Percentiles rank a stretch among this genome's conserved stretches.
Evolutionary conservation across 92 coral and sea anemone species (phyloP).

Genomic region (Blastomussa wellsi): DNA sequence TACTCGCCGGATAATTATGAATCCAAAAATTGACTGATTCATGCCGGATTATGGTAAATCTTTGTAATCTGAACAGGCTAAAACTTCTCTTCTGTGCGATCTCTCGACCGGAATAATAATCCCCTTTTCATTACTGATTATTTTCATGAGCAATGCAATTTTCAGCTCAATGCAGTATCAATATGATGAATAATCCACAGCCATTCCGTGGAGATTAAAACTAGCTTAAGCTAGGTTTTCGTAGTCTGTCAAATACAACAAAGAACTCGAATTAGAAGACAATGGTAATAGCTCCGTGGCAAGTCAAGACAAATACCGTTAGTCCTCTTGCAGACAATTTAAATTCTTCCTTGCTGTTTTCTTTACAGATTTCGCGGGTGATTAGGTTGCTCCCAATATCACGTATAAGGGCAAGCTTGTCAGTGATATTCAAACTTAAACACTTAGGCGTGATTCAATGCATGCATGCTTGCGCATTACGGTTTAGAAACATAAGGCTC

Average conservation of each 20-base stretch:
- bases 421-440: not conserved
- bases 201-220: not conserved
- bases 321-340: not conserved
- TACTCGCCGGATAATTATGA: not conserved
- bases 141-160: not conserved
- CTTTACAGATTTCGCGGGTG: constrained; percentile 6
- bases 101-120: not conserved
- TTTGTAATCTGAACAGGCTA: not conserved
- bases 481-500: not conserved
- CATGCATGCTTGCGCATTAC: not conserved
- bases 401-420: constrained; percentile 4
- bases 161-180: not conserved
- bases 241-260: not conserved
- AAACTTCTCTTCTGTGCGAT: not conserved
- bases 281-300: not conserved
- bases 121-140: not conserved
- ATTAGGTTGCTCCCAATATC: not conserved
- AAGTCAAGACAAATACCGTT: not conserved
- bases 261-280: not conserved
- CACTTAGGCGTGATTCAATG: not conserved
- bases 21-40: not conserved
- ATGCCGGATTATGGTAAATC: not conserved
- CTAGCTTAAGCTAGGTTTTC: not conserved
- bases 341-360: not conserved
- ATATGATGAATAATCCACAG: not conserved